A percentile compares a stretch with the other conserved stretches of the same genome.
Evolutionary conservation across 2,113 vertebrate genomes (phyloP).

Genomic region (Marmota monax): DNA sequence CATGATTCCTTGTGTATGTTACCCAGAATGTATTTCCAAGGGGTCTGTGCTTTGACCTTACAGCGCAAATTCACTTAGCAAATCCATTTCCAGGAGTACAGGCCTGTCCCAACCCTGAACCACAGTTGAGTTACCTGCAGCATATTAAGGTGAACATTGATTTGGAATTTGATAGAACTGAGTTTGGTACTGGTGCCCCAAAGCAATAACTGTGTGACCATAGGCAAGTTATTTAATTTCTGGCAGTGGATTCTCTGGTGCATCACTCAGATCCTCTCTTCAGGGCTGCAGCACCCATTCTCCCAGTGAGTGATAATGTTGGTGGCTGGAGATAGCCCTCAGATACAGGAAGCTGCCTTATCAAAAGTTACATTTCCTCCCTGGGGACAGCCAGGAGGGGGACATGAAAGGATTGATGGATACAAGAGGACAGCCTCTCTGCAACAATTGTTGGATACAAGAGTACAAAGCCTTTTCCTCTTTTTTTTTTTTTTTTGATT

Average conservation of each 20-base stretch:
- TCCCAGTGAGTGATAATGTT: neutral
- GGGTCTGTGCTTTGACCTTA: neutral
- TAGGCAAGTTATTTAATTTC: neutral
- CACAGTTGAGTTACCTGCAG: neutral
- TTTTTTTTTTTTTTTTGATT: neutral
- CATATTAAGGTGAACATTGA: neutral
- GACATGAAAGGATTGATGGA: neutral
- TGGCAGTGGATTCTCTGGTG: neutral
- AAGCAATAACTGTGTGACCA: neutral
- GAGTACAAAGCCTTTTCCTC: neutral
- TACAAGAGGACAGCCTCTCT: neutral
- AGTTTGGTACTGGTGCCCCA: neutral
- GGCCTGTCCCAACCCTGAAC: neutral
- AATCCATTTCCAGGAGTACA: neutral
- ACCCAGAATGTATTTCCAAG: neutral
- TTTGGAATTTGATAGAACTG: neutral
- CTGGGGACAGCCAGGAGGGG: neutral
- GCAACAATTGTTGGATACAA: too few relatives aligned
- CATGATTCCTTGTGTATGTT: neutral
- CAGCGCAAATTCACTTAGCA: neutral
- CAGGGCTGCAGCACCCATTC: neutral
- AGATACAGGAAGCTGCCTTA: neutral
- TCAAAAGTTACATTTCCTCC: neutral
- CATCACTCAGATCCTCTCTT: neutral
- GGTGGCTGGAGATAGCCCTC: neutral